Evolutionary conservation across 2,113 vertebrate species (phyloP).

Genomic region (Laticauda laticaudata): DNA sequence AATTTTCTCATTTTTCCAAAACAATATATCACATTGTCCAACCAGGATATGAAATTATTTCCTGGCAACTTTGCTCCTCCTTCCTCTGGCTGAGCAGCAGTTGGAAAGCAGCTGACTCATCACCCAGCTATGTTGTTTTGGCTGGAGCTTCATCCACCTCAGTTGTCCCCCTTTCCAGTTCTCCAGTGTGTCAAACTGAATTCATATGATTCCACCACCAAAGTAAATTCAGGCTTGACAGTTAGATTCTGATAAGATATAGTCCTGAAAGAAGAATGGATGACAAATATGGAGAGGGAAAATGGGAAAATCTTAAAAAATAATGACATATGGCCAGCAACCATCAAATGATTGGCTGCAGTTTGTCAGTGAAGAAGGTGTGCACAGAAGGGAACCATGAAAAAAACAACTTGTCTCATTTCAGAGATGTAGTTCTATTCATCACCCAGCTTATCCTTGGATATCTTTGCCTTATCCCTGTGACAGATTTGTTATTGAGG

Average conservation of each 20-base stretch:
- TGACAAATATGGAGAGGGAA: not conserved
- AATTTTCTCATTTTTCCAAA: too few relatives aligned
- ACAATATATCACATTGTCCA: too few relatives aligned
- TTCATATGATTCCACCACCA: too few relatives aligned
- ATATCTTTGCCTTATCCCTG: not conserved
- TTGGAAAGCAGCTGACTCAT: too few relatives aligned
- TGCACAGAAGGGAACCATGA: not conserved
- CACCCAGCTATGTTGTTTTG: too few relatives aligned
- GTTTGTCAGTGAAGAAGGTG: not conserved
- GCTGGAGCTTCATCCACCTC: too few relatives aligned
- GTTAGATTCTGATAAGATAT: not conserved
- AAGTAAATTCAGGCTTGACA: too few relatives aligned
- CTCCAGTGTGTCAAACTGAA: too few relatives aligned
- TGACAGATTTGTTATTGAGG: not conserved
- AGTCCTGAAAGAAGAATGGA: not conserved
- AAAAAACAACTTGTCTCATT: not conserved
- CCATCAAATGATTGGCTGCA: not conserved
- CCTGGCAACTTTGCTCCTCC: too few relatives aligned
- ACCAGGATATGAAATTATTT: too few relatives aligned
- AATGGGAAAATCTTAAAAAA: not conserved
- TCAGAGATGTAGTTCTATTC: not conserved
- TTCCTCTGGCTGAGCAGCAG: too few relatives aligned
- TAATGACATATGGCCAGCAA: not conserved
- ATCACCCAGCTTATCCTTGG: not conserved
- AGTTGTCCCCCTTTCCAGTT: too few relatives aligned